Base-by-base conservation (phyloP, 2,797 vertebrate genomes). In the Phalanger gymnotis region DNA sequence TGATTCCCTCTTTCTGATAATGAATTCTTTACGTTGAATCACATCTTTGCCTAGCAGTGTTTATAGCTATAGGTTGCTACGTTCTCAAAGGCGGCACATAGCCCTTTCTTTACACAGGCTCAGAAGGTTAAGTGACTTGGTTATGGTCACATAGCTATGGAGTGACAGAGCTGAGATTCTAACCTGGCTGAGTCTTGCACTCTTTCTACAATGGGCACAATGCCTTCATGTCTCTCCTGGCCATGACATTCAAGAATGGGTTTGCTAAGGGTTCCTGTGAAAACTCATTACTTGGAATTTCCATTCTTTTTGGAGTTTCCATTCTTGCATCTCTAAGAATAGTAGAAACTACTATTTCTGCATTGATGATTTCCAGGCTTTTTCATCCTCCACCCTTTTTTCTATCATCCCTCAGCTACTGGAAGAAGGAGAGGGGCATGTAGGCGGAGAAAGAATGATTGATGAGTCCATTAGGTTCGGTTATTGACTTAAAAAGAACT, bases 111-210 rank as follows among this genome's bases (percentile, higher is more conserved):
- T 66, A 66, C n/a, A 66, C 22, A 90, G 81, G 91, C 28, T 30
- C 61, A 90, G 30, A 51, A 92, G 90, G 22, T 47, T 47, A 91
- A 31, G 3, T 91, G 47, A 73, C 10, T 22, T 92, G 30, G 40
- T 57, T 89, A 87, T 90, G 7, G 31, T 95, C 95, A 95, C 53
- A 93, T 53, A 97, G 90, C 31, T n/a, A 66, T 92, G 54, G n/a
- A 91, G 51, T 58, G 22, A 52, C 94, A 96, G 40, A 93, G 31
- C 1, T 92, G 95, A 97, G 53, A 90, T 89, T 55, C 53, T 81
- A 90, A 91, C n/a, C 61, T 93, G 25, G 57, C 3, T 58, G 97
- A 92, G 40, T 40, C 52, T 4, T 3, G 47, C 3, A 58, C 11
- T 58, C 11, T 58, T 66, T n/a, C 61, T 66, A 14, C 30, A 34